Conservation (phyloP, 2,888 invertebrate genomes). For the Altica lythri region DNA sequence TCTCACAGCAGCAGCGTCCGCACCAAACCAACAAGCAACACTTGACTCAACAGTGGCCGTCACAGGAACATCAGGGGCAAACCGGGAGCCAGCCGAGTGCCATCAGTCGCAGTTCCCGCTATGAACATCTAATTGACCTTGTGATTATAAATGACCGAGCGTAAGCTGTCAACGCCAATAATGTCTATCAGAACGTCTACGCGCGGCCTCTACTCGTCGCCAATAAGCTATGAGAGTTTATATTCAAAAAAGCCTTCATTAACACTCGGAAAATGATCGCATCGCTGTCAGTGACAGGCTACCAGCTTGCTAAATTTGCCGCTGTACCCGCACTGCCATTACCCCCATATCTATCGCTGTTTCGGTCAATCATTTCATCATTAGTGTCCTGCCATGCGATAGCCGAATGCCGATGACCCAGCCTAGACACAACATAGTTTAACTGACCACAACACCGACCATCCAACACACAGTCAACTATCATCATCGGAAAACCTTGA, state of each 20-base stretch:
- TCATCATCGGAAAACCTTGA: conserved; percentile 50
- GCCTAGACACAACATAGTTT: conserved; percentile 44
- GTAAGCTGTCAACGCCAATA: conserved; percentile 57
- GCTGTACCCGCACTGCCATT: conserved; percentile 14
- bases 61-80: conserved; percentile 27
- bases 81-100: conserved; percentile 25
- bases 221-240: conserved; percentile 55
- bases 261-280: conserved; percentile 58
- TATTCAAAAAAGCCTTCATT: conserved; percentile 58
- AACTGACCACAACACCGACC: conserved; percentile 38
- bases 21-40: conserved; percentile 30
- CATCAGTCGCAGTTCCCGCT: conserved; percentile 44
- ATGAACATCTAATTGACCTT: conserved; percentile 58
- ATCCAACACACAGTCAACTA: conserved; percentile 23
- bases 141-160: conserved; percentile 57
- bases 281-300: conserved; percentile 55
- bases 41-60: conserved; percentile 33
- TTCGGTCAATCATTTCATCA: conserved; percentile 56
- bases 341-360: conserved; percentile 41
- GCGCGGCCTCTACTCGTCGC: conserved; percentile 41
- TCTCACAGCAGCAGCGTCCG: conserved; percentile 27
- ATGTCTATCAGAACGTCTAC: conserved; percentile 55
- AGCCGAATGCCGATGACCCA: conserved; percentile 21
- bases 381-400: conserved; percentile 35
- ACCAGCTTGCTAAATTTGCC: conserved; percentile 28